Evolutionary conservation across 2,113 vertebrate genomes (phyloP).

Genomic region (Scartelaos histophorus): DNA sequence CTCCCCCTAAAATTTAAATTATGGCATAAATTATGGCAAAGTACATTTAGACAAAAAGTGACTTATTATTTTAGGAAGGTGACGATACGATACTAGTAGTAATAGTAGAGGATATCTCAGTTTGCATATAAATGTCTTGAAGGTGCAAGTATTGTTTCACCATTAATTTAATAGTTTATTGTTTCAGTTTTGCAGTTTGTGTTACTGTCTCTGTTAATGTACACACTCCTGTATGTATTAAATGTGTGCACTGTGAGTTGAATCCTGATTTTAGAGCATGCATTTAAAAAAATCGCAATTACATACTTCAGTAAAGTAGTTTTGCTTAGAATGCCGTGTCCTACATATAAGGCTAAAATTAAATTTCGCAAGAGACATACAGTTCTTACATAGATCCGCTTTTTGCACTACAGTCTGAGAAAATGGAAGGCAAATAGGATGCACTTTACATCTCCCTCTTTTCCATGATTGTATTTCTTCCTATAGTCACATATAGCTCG

Average conservation of each 20-base stretch:
- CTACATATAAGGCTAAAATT: not conserved
- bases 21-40: too few species aligned
- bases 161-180: not conserved
- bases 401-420: constrained; percentile 11
- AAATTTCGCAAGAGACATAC: too few species aligned
- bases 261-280: not conserved
- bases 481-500: not conserved
- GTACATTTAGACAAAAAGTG: too few species aligned
- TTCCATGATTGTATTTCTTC: not conserved
- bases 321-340: not conserved
- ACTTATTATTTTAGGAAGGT: too few species aligned
- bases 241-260: not conserved
- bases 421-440: constrained; percentile 8
- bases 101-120: too few species aligned
- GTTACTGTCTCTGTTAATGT: not conserved
- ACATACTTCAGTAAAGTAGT: not conserved
- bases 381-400: not conserved
- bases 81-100: too few species aligned
- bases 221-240: not conserved
- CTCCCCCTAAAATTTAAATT: too few species aligned
- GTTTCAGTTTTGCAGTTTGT: not conserved
- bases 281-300: not conserved
- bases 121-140: too few species aligned
- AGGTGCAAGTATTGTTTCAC: too few species aligned
- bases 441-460: not conserved